These are phyloP conservation scores for Lophura swinhoii DNA, from an alignment of 2,797 vertebrate species.

Conservation along the genomic window DNA sequence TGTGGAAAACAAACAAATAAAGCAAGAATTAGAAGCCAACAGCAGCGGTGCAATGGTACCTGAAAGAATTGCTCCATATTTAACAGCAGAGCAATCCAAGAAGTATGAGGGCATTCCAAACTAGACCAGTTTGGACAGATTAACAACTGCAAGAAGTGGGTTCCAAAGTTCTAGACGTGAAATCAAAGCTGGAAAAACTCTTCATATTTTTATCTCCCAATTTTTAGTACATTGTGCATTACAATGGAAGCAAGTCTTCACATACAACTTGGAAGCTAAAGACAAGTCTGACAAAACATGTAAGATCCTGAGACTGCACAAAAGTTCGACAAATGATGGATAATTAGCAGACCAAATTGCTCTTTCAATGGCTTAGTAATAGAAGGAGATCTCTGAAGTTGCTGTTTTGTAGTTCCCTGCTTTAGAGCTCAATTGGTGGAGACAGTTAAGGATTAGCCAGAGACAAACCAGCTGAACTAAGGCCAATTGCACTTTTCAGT, in stretches of 20 bases:
- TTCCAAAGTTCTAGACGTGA: rapidly evolving
- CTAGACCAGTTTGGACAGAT: not conserved
- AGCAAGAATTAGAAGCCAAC: not conserved
- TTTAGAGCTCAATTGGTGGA: not conserved
- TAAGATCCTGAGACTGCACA: too few species aligned
- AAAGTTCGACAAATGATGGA: too few species aligned
- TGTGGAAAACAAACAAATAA: not conserved
- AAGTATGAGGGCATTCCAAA: not conserved
- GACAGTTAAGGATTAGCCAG: not conserved
- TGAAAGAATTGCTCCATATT: not conserved
- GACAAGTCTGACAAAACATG: too few species aligned
- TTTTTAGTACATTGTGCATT: not conserved
- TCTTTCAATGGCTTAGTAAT: too few species aligned
- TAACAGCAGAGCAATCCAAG: not conserved
- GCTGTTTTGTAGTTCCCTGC: too few species aligned
- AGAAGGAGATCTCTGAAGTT: too few species aligned
- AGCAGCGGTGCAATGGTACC: not conserved
- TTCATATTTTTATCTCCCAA: not conserved
- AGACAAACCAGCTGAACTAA: not conserved
- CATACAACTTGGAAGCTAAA: too few species aligned
- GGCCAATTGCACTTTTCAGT: not conserved
- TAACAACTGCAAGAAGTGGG: not conserved
- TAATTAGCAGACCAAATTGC: too few species aligned
- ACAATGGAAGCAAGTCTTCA: not conserved
- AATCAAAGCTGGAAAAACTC: not conserved